A percentile compares a stretch with the other conserved stretches of the same genome.
Conservation (phyloP, 2,113 vertebrate genomes). For the Dryoscopus gambensis region DNA sequence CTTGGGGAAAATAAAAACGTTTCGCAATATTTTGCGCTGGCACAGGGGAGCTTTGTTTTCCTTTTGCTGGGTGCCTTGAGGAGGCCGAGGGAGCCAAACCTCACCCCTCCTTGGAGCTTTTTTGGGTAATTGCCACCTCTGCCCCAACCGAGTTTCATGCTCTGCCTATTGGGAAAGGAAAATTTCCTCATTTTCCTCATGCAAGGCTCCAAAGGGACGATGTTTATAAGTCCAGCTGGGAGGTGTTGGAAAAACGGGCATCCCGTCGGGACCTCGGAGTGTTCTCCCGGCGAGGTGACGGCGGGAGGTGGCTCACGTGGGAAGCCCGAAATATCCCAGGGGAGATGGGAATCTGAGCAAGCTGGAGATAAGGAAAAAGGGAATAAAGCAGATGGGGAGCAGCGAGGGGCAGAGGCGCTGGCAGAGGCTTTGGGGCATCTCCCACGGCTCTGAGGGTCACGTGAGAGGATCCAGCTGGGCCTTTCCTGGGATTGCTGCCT, state of each 20-base stretch:
- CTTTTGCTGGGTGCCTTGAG: background rate
- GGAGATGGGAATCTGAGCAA: background rate
- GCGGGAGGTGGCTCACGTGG: background rate
- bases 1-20: background rate
- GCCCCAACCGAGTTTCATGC: background rate
- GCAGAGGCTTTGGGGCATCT: background rate
- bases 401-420: background rate
- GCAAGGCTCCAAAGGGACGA: background rate
- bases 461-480: background rate
- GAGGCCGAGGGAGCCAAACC: background rate
- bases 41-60: background rate
- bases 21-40: background rate
- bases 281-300: background rate
- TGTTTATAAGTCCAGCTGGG: background rate
- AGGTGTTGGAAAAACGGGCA: background rate
- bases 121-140: slow-evolving; percentile 8
- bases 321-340: background rate
- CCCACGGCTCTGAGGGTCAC: background rate
- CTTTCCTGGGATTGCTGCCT: background rate
- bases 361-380: background rate
- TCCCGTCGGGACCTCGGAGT: background rate
- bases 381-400: slow-evolving; percentile 1
- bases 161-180: slow-evolving; percentile 27
- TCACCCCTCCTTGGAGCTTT: background rate
- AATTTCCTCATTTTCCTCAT: background rate